Base-by-base conservation (phyloP, 2,797 vertebrate species). In the Steatocranus sp. region DNA sequence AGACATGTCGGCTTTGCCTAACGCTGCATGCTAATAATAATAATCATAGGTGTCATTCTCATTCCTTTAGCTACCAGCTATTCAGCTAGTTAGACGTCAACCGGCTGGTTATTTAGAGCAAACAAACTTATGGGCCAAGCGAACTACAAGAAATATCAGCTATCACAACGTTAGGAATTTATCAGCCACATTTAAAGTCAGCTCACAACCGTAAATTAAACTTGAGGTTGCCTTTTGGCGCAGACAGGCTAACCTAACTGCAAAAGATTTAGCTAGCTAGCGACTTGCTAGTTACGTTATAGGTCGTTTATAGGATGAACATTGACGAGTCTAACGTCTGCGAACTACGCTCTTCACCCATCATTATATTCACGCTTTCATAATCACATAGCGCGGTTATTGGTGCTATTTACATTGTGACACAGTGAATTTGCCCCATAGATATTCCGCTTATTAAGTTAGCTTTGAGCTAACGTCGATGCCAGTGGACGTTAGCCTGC, bases 1-100 rank as follows among this genome's bases (percentile, higher is more conserved):
- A 66, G 30, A 73, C 83, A 36, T 75, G 81, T 36, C 76, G 53
- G 27, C 3, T 80, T 36, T 80, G 83, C 48, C 76, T 87, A 75
- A 87, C 78, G 81, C 79, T 88, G 90, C 86, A 86, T 92, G 92
- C 83, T 87, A 85, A 84, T 50, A 68, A 84, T 50, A 68, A 70
- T 58, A 56, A 46, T 83, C 50, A 79, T 23, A 79, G 74, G 53
- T 85, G 80, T 88, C 50, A 82, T 84, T 85, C 78, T 82, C 74
- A 85, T 85, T 76, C 46, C 75, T 81, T 70, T 34, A 80, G 86
- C 88, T 82, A 80, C 15, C 58, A 41, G 84, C 80, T 83, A 80
- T 41, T 76, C 76, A 81, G 68, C 70, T 80, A 76, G 8, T 36
- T 77, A 82, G 50, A 34, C 25, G 11, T 38, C 38, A 56, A 43